Base-by-base conservation (phyloP, 2,888 invertebrate genomes). In the Cheilosia urbana region DNA sequence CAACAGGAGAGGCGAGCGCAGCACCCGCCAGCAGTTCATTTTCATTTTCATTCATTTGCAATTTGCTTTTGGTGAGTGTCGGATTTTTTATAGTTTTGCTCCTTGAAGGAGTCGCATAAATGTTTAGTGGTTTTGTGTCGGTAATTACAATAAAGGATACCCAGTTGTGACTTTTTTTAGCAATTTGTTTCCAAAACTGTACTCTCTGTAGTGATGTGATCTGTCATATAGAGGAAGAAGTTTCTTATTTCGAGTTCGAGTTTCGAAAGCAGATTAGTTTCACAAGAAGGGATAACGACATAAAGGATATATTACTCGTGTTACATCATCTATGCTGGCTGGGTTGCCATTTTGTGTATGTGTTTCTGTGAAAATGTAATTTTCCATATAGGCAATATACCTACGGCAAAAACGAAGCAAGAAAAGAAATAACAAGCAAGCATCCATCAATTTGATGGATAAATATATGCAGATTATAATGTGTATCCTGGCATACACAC, bases 381-480 rank as follows among this genome's bases (percentile, higher is more conserved):
- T 66, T 85, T 81, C 72, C 66, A 81, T 30, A 30, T 80, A 76
- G 85, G 85, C 85, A 80, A 81, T 76, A 85, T 40, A n/a, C n/a
- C n/a, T n/a, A 55, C 37, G 37, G 37, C 37, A 37, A 37, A 37
- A 37, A 37, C 13, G 37, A 17, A 2, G 4, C 17, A 47, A 57
- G 24, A 60, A 60, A 75, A 66, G 60, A 60, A 76, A 76, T 60
- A 81, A 85, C 80, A 85, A 85, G 76, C 90, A 91, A 90, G 91
- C 91, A 92, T 91, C 91, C 91, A 91, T 92, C 91, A 92, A 91
- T 91, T 91, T 91, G 91, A 91, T 91, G 92, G 91, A 91, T 91
- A 91, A 91, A 92, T 92, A 92, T 91, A 91, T 91, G 91, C 91
- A 91, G 92, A 92, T 92, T 91, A 90, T 92, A 85, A 85, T 85